Base-by-base conservation (phyloP, 2,797 vertebrate genomes). In the Alcedo atthis region DNA sequence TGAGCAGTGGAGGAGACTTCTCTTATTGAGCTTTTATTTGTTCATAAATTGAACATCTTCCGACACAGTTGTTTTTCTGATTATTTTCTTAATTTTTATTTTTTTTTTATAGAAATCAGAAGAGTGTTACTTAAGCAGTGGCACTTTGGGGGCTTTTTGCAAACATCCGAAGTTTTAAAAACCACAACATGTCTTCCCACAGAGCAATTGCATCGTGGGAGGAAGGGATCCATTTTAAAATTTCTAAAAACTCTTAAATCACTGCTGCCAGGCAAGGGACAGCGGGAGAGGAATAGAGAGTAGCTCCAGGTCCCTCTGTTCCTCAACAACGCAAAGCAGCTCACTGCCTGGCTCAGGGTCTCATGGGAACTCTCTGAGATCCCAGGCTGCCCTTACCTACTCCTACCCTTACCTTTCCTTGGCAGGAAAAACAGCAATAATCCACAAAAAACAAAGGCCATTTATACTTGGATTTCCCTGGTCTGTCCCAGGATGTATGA, bases 301-400 rank as follows among this genome's bases (percentile, higher is more conserved):
- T 40, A 71, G 32, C 37, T 68, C 54, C 54, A 55, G 54, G 54
- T 32, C 54, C n/a, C 20, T 55, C 54, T 24, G 61, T 33, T 15
- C 40, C 10, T 15, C 4, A 0, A 30, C 0, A 3, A 51, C 28
- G 28, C 1, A 10, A 37, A 79, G 33, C 37, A 79, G 9, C 11
- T 70, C 33, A 55, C n/a, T 61, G 40, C 58, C 26, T 18, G 6
- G 14, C 26, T 5, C 12, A 1, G 30, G 14, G 8, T 83, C 42
- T 59, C 51, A 15, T 8, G 33, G 62, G 48, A 88, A 16, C 42
- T 64, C 30, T 43, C n/a, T 48, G 74, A 40, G 12, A 25, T 42
- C 35, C 22, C 42, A 24, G n/a, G 40, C 74, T 81, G 40, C 42
- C 64, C 20, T 40, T 46, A 74, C 54, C 70, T 90, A 40, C 37